Conservation (phyloP, 2,113 vertebrate species). For the Silurus asotus region DNA sequence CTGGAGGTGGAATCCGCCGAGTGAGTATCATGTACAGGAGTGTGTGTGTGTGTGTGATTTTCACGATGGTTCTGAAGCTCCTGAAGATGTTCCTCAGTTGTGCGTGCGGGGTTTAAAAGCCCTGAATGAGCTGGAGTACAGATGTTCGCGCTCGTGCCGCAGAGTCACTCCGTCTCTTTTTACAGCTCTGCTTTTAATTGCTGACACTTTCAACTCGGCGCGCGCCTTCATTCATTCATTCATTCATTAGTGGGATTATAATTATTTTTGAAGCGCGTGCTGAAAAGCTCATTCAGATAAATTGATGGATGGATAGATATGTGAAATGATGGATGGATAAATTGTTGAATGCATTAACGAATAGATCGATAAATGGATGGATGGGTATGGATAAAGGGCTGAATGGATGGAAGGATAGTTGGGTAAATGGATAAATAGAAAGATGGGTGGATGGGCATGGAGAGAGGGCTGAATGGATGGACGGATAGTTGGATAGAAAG, state of each 20-base stretch:
- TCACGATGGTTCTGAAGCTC: neutral
- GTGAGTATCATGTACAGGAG: constrained; percentile 35
- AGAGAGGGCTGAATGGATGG: neutral
- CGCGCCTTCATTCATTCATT: neutral
- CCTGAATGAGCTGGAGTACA: neutral
- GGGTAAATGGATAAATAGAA: no score
- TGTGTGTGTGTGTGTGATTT: neutral
- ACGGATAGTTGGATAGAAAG: neutral
- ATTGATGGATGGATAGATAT: neutral
- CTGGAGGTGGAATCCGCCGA: constrained; percentile 53
- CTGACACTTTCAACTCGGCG: neutral
- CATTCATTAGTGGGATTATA: no score
- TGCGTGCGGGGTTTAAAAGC: neutral
- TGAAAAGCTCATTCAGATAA: neutral
- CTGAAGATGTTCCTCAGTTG: neutral
- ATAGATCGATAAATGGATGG: neutral
- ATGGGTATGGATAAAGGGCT: no score
- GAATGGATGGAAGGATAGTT: neutral
- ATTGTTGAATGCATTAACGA: no score
- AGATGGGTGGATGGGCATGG: no score
- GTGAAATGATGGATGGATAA: neutral
- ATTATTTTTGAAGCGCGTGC: neutral
- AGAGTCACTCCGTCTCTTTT: neutral
- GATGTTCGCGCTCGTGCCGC: neutral
- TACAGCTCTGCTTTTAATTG: neutral